Evolutionary conservation across 1,140 invertebrate genomes (phyloP), one percentile per base, ranked within the genome.

Genomic region (Lordiphosa collinella): DNA sequence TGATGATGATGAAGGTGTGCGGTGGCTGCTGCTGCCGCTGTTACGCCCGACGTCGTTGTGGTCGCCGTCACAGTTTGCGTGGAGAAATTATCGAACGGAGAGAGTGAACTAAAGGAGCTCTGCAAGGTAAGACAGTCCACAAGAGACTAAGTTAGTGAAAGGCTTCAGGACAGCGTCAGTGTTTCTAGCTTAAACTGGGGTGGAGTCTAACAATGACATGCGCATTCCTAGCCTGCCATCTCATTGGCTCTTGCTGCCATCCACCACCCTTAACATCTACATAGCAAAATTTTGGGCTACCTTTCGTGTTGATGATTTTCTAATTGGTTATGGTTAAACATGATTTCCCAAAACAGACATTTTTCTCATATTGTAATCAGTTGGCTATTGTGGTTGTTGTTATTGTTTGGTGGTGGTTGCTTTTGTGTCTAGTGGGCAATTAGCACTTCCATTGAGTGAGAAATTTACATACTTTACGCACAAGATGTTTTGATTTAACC

Each of bases 101-200:
- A 78, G 57, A 89, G 63, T 63, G 85, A 89, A 87, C 87, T 86
- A 67, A 89, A 89, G 60, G 87, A 89, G 80, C 69, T 88, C 87
- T 89, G 86, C 47, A 86, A 89, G 25, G 61, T 43, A 35, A 69
- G 52, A 73, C 57, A 53, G 67, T 66, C 37, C 12, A 37, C 11
- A 12, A 36, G 22, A 44, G 55, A 79, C 75, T 87, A 57, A 79
- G 46, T 54, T 1, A 38, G 14, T 11, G 5, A 25, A 29, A 6
- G 18, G 35, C n/a, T 31, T 29, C 22, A 44, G 13, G 11, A 31
- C 10, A n/a, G n/a, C n/a, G 9, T 25, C 11, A 29, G 25, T 8
- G 29, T 13, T 31, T 13, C 22, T 10, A 13, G 41, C 3, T 12
- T 12, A 32, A 12, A 7, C 14, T 49, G n/a, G 66, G 76, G 76